Base-by-base conservation (phyloP, 2,888 invertebrate genomes). In the Callyntrura guangdongensis region DNA sequence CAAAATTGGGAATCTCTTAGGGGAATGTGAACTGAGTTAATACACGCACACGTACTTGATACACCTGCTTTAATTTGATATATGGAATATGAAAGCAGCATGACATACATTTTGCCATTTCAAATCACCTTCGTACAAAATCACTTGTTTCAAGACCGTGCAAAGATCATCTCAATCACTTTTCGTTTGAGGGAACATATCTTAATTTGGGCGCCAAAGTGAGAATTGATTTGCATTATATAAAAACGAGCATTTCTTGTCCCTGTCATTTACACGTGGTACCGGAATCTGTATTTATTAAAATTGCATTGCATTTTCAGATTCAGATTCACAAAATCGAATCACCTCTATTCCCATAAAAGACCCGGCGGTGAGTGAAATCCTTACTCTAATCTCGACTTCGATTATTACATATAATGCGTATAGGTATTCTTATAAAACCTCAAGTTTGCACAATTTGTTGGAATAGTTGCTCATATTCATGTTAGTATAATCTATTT, bases 401-500 rank as follows among this genome's bases (percentile, higher is more conserved):
- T 17, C 17, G 20, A 8, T 59, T 82, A 88, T 88, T 82, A 88
- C 27, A 82, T 12, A 6, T 56, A 4, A 82, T n/a, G n/a, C n/a
- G n/a, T n/a, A 88, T 56, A 72, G 82, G 72, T 88, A 47, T 14
- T 72, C 11, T 20, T 11, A 56, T 36, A 36, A 36, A 59, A 45
- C 59, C 69, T 82, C 82, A 88, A 88, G 82, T 88, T 82, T 47
- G 14, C 82, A 47, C 25, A 59, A 47, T 72, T 36, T 27, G 47
- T 74, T 22, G 49, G 36, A 36, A 36, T 36, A 12, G 74, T 12
- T 49, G 74, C 47, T 49, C 9, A 22, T 20, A 17, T 45, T 45
- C 17, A n/a, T 17, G 0, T 0, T 9, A 17, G 36, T 69, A 69
- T 25, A 6, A 12, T 9, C 14, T n/a, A 0, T 36, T 72, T 45